These are phyloP conservation scores for Lepidurus couesii DNA, from an alignment of 1,140 invertebrate species.

Conservation along the genomic window DNA sequence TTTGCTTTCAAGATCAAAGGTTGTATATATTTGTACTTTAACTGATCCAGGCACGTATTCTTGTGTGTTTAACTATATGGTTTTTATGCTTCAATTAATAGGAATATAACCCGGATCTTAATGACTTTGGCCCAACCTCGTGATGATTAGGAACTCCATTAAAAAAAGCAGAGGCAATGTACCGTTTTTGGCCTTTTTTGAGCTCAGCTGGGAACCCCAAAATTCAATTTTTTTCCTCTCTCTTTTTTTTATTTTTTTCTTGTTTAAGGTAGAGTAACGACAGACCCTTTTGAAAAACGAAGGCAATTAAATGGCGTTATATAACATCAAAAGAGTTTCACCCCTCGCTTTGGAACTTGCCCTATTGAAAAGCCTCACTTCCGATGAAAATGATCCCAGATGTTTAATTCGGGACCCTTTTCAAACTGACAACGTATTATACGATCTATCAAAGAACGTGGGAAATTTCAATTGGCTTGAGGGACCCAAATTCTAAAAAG, in stretches of 20 bases:
- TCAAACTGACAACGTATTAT: conserved; percentile 2
- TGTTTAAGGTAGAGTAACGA: neutral
- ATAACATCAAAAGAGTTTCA: neutral
- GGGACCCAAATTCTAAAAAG: neutral
- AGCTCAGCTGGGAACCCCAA: neutral
- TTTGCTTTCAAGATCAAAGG: no score
- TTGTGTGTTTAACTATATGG: neutral
- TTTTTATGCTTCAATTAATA: neutral
- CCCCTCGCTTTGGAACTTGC: neutral
- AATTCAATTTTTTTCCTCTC: neutral
- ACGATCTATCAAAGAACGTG: conserved; percentile 4
- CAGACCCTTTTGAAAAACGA: neutral
- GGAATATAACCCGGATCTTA: neutral
- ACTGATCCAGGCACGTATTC: no score
- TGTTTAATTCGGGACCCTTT: conserved; percentile 3
- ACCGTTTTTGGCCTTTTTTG: neutral
- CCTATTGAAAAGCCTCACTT: neutral
- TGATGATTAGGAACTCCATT: neutral
- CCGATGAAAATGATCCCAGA: conserved; percentile 19
- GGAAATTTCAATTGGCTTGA: neutral
- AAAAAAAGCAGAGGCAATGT: neutral
- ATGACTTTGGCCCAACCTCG: neutral
- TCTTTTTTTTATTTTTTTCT: neutral
- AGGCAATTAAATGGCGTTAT: neutral
- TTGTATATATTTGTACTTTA: no score